A percentile compares a stretch with the other conserved stretches of the same genome.
These are phyloP conservation scores for Phenganax marumi DNA, from an alignment of 92 coral and sea anemone species.

Conservation along the genomic window DNA sequence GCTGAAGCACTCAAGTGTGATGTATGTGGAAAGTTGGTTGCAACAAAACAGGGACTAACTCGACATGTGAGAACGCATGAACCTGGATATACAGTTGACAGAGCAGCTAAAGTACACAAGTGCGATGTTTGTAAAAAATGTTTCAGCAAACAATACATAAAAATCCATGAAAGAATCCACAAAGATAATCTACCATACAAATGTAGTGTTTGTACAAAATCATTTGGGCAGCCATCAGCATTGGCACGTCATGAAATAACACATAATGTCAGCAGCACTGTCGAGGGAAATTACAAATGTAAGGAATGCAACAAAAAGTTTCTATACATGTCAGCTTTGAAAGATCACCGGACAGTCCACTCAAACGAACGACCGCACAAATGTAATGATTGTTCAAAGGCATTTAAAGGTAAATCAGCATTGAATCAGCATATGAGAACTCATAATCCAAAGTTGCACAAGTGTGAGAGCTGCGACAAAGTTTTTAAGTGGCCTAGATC, in stretches of 20 bases:
- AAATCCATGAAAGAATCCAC: too few relatives aligned
- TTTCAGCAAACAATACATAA: too few relatives aligned
- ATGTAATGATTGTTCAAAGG: background rate
- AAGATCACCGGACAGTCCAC: background rate
- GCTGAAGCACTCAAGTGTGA: too few relatives aligned
- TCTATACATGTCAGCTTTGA: background rate
- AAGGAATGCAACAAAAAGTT: background rate
- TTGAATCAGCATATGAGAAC: background rate
- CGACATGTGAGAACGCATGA: too few relatives aligned
- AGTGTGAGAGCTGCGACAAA: slow-evolving; percentile 10
- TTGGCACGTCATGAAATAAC: too few relatives aligned
- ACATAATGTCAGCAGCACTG: too few relatives aligned
- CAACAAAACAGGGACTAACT: too few relatives aligned
- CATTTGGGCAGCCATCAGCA: too few relatives aligned
- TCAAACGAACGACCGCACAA: background rate
- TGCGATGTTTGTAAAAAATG: too few relatives aligned
- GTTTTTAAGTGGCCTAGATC: background rate
- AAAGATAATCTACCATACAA: background rate
- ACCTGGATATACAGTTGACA: too few relatives aligned
- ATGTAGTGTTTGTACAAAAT: background rate
- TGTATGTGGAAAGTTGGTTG: too few relatives aligned
- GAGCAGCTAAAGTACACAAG: too few relatives aligned
- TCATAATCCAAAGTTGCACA: background rate
- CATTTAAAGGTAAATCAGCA: background rate
- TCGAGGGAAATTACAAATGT: background rate